Percentiles rank a stretch among this genome's conserved stretches.
Evolutionary conservation across 2,888 invertebrate species (phyloP).

Genomic region (Aphidoletes aphidimyza): DNA sequence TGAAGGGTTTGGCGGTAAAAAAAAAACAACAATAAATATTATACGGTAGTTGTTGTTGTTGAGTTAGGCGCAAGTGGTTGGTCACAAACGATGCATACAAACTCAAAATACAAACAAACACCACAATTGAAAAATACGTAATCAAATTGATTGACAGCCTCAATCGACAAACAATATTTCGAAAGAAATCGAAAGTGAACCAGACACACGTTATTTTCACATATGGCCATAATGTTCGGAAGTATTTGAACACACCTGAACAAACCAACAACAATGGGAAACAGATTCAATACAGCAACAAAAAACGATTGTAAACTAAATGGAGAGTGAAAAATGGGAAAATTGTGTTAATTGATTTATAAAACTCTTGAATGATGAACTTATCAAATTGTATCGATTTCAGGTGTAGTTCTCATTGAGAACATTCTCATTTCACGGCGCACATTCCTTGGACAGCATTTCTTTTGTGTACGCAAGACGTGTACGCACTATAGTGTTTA

Average conservation of each 20-base stretch:
- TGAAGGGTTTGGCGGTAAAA: neutral
- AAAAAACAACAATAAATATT: neutral
- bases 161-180: neutral
- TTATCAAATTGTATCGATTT: no score
- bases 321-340: neutral
- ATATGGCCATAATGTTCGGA: neutral
- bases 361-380: neutral
- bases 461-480: no score
- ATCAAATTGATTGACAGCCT: neutral
- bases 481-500: no score
- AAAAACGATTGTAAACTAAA: neutral
- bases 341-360: neutral
- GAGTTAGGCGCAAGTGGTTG: neutral
- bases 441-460: no score
- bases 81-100: neutral
- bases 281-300: no score
- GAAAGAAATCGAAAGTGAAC: neutral
- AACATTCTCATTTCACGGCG: no score
- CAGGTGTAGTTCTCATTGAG: no score
- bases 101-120: no score
- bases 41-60: no score
- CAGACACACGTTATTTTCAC: neutral
- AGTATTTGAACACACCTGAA: no score
- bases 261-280: no score
- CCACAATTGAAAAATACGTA: constrained; percentile 2